A percentile compares a stretch with the other conserved stretches of the same genome.
phyloP scores from a whole-genome alignment of 2,888 invertebrate species.

The Trichopoda pennipes region DNA sequence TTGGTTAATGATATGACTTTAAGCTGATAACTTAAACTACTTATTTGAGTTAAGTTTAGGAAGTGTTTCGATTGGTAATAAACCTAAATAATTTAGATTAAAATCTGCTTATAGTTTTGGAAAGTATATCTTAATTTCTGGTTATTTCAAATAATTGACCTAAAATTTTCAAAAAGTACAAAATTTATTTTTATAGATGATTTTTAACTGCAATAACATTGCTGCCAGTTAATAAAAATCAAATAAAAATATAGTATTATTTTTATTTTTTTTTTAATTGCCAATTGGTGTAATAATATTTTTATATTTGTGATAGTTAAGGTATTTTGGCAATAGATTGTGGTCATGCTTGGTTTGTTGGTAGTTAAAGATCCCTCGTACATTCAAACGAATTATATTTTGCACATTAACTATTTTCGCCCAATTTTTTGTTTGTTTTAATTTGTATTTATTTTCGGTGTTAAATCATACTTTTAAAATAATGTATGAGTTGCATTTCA shows the following conservation, averaged over 20 bases:
- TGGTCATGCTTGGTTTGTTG: slow-evolving; percentile 58
- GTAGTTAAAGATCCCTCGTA: slow-evolving; percentile 18
- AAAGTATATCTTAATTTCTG: slow-evolving; percentile 17
- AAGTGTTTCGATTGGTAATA: background rate
- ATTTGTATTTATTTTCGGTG: slow-evolving; percentile 5
- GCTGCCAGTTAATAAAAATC: slow-evolving; percentile 15
- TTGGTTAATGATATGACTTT: background rate
- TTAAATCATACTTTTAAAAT: slow-evolving; percentile 44
- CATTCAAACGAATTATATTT: background rate
- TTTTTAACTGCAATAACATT: background rate
- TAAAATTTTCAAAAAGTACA: background rate
- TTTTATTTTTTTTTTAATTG: slow-evolving; percentile 32
- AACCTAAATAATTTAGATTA: background rate
- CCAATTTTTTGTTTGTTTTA: slow-evolving; percentile 42
- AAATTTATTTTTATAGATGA: background rate
- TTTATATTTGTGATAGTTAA: slow-evolving; percentile 9
- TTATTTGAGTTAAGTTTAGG: slow-evolving; percentile 8
- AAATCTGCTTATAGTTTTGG: slow-evolving; percentile 27
- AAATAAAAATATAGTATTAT: too few species aligned
- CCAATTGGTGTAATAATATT: slow-evolving; percentile 50
- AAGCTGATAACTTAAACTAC: background rate
- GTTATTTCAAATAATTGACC: too few species aligned
- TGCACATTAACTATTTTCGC: slow-evolving; percentile 28
- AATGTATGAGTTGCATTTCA: slow-evolving; percentile 15
- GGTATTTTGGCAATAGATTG: slow-evolving; percentile 57